Conservation (phyloP, 2,797 vertebrate species). For the Phrynocephalus guinanensis region DNA sequence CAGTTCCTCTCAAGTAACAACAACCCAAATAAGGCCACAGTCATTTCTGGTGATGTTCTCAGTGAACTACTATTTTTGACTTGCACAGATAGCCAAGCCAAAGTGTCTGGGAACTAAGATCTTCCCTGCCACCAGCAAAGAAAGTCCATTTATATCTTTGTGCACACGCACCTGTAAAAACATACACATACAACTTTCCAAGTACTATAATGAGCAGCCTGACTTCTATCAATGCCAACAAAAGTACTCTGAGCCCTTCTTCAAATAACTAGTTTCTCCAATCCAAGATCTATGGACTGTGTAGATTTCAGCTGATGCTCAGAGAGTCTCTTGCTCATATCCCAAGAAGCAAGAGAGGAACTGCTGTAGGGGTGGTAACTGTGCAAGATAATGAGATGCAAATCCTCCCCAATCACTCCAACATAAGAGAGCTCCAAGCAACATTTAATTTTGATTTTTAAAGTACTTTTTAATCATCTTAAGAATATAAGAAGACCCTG, state of each 20-base stretch:
- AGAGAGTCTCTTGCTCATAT: neutral
- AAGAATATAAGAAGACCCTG: no score
- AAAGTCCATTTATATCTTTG: neutral
- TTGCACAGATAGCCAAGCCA: neutral
- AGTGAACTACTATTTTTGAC: neutral
- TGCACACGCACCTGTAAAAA: neutral
- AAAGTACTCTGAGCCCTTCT: neutral
- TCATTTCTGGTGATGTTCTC: neutral
- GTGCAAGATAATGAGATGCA: no score
- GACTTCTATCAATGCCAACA: neutral
- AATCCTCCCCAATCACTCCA: no score
- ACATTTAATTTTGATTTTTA: no score
- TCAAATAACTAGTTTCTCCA: neutral
- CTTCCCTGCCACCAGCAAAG: neutral
- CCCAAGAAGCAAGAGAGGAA: neutral
- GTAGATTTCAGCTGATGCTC: neutral
- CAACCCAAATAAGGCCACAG: neutral
- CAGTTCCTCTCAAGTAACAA: neutral
- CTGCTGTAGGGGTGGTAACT: no score
- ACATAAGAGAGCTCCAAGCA: no score
- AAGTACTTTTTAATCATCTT: no score
- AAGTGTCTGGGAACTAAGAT: neutral
- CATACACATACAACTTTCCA: neutral
- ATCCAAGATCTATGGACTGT: neutral
- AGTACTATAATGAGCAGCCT: neutral